Percentiles rank a stretch among this genome's conserved stretches.
Evolutionary conservation across 2,888 invertebrate genomes (phyloP).

Genomic region (Omphaloscelis lunosa): DNA sequence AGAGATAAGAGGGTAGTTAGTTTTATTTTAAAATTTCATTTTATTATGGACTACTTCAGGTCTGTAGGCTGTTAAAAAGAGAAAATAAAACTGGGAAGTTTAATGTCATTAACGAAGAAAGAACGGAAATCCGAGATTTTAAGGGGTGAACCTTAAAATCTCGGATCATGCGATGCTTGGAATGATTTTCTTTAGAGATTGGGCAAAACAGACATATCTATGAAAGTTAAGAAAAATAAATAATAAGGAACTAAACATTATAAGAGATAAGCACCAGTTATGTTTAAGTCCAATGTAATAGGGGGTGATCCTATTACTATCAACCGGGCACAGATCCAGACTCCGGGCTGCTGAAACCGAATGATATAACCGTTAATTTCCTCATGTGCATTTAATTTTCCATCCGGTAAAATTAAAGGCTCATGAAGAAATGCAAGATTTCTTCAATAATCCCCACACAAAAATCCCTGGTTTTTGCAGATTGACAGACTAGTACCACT

Average conservation of each 20-base stretch:
- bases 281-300: neutral
- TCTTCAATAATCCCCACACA: neutral
- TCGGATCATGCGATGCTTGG: too few relatives aligned
- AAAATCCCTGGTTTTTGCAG: neutral
- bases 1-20: neutral
- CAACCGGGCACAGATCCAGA: neutral
- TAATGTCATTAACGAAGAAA: neutral
- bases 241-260: neutral
- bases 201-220: neutral
- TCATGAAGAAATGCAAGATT: neutral
- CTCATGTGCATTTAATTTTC: neutral
- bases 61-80: too few relatives aligned
- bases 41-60: neutral
- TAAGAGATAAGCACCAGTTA: neutral
- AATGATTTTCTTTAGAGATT: neutral
- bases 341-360: neutral
- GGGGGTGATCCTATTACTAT: neutral
- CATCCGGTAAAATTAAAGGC: neutral
- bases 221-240: neutral
- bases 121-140: too few relatives aligned
- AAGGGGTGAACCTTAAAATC: neutral
- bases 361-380: too few relatives aligned
- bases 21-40: neutral
- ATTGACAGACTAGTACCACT: neutral
- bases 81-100: neutral